Conservation (phyloP, 2,113 vertebrate species). For the Gasterosteus nipponicus region DNA sequence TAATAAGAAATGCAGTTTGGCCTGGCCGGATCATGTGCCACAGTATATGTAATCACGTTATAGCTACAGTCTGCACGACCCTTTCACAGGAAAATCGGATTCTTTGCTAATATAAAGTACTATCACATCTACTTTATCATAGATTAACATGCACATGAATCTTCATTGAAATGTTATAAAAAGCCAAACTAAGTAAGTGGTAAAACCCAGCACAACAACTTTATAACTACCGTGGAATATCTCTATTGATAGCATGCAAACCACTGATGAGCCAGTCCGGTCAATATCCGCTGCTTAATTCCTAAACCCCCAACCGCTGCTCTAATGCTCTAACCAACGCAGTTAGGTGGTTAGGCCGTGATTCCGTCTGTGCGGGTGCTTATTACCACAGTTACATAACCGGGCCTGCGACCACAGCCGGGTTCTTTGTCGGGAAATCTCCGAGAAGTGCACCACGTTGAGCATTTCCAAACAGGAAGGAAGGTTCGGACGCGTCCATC, state of each 20-base stretch:
- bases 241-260: slow-evolving; percentile 1
- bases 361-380: slow-evolving; percentile 36
- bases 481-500: neutral
- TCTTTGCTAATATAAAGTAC: too few species aligned
- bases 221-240: neutral
- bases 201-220: neutral
- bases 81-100: slow-evolving; percentile 8
- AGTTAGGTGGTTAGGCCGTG: slow-evolving; percentile 37
- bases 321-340: slow-evolving; percentile 32
- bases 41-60: slow-evolving; percentile 58
- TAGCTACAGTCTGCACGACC: slow-evolving; percentile 31
- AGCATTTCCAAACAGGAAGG: neutral
- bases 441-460: neutral
- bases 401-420: neutral
- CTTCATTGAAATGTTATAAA: neutral
- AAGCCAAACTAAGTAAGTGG: neutral
- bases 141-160: neutral
- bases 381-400: slow-evolving; percentile 48
- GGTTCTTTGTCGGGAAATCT: neutral
- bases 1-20: slow-evolving; percentile 55
- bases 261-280: neutral
- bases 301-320: neutral
- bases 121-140: neutral
- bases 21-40: slow-evolving; percentile 65
- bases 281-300: slow-evolving; percentile 14